Evolutionary conservation across 2,113 vertebrate species (phyloP).

Genomic region (Ptyas mucosa): DNA sequence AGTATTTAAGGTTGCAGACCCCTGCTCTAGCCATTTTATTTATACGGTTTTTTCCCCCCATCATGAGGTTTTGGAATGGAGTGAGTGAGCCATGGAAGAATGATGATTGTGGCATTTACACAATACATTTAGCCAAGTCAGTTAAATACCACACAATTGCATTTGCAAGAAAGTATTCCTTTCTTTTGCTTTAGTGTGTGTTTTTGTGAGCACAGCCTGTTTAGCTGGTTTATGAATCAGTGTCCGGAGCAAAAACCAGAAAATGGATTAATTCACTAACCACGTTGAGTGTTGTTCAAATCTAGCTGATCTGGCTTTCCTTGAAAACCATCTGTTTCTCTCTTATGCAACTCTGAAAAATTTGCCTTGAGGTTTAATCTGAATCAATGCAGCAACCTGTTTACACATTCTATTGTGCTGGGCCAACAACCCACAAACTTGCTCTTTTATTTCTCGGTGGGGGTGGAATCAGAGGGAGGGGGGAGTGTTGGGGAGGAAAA

Average conservation of each 20-base stretch:
- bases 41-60: not conserved
- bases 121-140: not conserved
- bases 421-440: not conserved
- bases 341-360: not conserved
- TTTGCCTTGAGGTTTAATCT: not conserved
- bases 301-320: not conserved
- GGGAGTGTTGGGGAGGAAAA: not conserved
- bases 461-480: not conserved
- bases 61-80: not conserved
- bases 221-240: not conserved
- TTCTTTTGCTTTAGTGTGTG: not conserved
- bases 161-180: not conserved
- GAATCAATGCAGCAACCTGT: not conserved
- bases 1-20: too few relatives aligned
- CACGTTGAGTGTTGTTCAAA: not conserved
- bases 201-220: not conserved
- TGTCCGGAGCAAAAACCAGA: not conserved
- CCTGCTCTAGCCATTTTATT: not conserved
- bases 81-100: not conserved
- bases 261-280: not conserved
- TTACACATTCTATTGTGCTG: not conserved
- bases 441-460: not conserved
- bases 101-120: not conserved
- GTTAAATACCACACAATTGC: not conserved
- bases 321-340: not conserved